Percentiles rank a stretch among this genome's conserved stretches.
These are phyloP conservation scores for Drusus annulatus DNA, from an alignment of 1,140 invertebrate genomes.

Conservation along the genomic window DNA sequence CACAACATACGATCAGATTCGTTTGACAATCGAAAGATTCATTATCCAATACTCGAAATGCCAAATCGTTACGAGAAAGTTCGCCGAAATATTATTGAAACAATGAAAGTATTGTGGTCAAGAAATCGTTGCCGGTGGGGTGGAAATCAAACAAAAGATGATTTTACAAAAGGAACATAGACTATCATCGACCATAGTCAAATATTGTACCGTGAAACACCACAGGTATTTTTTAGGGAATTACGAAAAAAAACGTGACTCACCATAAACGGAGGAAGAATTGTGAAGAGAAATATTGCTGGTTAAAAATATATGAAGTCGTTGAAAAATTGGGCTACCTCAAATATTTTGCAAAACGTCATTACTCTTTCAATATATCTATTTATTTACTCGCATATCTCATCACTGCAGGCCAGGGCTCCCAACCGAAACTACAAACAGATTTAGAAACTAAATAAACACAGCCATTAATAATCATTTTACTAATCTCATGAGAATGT, in stretches of 20 bases:
- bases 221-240: constrained; percentile 26
- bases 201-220: background rate
- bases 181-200: background rate
- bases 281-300: constrained; percentile 40
- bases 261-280: constrained; percentile 31
- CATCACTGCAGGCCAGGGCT: too few relatives aligned
- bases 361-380: background rate
- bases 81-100: constrained; percentile 39
- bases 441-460: background rate
- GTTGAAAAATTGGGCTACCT: constrained; percentile 32
- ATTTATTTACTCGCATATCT: too few relatives aligned
- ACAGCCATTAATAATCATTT: background rate
- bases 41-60: constrained; percentile 47
- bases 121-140: background rate
- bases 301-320: too few relatives aligned
- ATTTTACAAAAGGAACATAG: constrained; percentile 19
- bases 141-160: constrained; percentile 35
- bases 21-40: constrained; percentile 42
- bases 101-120: constrained; percentile 50
- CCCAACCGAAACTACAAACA: background rate
- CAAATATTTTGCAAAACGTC: constrained; percentile 25
- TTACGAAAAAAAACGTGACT: constrained; percentile 50
- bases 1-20: constrained; percentile 11
- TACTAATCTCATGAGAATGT: too few relatives aligned
- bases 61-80: constrained; percentile 50